These are phyloP conservation scores for Balearica regulorum DNA, from an alignment of 2,797 vertebrate genomes.

Conservation along the genomic window DNA sequence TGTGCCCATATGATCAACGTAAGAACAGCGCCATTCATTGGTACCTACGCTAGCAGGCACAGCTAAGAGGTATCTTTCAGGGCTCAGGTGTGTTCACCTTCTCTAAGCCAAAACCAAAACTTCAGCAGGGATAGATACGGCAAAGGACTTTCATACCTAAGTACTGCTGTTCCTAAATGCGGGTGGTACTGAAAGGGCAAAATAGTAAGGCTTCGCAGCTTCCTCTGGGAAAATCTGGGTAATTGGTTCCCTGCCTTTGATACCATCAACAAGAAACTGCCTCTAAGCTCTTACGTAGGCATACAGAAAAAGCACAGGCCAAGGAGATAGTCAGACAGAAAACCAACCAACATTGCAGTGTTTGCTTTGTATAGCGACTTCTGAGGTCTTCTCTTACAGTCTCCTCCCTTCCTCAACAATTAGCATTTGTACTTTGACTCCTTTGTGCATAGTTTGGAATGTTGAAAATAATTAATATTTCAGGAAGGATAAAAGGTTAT, in stretches of 20 bases:
- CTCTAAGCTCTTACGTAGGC: background rate
- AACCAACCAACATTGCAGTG: background rate
- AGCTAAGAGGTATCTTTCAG: background rate
- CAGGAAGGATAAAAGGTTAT: conserved; percentile 23
- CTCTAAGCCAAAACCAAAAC: background rate
- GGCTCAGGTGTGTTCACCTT: background rate
- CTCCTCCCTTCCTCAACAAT: background rate
- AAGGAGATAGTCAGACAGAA: background rate
- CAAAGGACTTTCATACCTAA: background rate
- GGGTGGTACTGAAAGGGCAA: background rate
- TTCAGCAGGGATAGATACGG: background rate
- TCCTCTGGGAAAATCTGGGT: background rate
- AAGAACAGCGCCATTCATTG: rapidly evolving
- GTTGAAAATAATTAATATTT: conserved; percentile 11
- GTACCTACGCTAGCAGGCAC: background rate
- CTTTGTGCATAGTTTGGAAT: background rate
- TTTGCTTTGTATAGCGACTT: background rate
- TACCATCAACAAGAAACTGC: background rate
- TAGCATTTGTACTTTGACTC: background rate
- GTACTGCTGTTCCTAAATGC: background rate
- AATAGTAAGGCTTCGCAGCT: background rate
- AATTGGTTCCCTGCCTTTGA: background rate
- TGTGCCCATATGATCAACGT: rapidly evolving
- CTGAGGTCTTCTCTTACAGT: background rate
- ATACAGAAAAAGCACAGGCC: background rate